phyloP scores from a whole-genome alignment of 1,140 invertebrate genomes.

The Pseudomyrmex pallidus region DNA sequence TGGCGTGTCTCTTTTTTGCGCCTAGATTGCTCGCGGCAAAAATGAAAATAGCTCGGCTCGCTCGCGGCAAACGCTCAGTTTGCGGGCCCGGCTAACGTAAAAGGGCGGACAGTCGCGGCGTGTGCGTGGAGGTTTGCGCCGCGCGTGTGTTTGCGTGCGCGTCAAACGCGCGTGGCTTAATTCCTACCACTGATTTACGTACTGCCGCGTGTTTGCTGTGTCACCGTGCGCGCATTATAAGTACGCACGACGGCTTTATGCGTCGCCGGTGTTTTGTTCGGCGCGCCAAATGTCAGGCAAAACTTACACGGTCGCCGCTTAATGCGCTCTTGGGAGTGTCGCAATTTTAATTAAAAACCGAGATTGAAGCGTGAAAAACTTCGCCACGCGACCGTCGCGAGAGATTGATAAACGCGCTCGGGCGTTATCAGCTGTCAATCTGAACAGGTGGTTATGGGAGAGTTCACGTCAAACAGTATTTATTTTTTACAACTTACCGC shows the following conservation, averaged over 20 bases:
- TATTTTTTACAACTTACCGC: slow-evolving; percentile 22
- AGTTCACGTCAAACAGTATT: slow-evolving; percentile 18
- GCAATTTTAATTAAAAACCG: slow-evolving; percentile 42
- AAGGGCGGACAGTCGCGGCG: slow-evolving; percentile 71
- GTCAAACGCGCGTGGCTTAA: slow-evolving; percentile 49
- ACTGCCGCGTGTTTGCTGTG: slow-evolving; percentile 51
- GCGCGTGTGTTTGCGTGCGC: slow-evolving; percentile 47
- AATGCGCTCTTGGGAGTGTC: slow-evolving; percentile 9
- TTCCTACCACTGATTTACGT: slow-evolving; percentile 74
- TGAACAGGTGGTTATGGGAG: slow-evolving; percentile 19
- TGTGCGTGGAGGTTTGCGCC: slow-evolving; percentile 47
- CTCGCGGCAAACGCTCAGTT: slow-evolving; percentile 37
- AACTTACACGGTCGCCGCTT: not conserved
- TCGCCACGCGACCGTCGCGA: not conserved
- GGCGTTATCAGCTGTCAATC: slow-evolving; percentile 32
- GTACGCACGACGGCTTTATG: slow-evolving; percentile 38
- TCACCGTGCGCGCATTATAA: not conserved
- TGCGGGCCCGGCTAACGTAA: slow-evolving; percentile 60
- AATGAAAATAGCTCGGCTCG: slow-evolving; percentile 69
- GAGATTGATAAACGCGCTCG: slow-evolving; percentile 33
- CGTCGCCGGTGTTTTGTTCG: slow-evolving; percentile 41
- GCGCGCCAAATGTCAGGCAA: slow-evolving; percentile 31
- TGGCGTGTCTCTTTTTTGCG: slow-evolving; percentile 69
- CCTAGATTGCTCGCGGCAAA: slow-evolving; percentile 74
- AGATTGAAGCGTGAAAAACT: slow-evolving; percentile 44